phyloP scores from a whole-genome alignment of 35 echinoderm and acorn worm genomes.

The Stichopus chloronotus region DNA sequence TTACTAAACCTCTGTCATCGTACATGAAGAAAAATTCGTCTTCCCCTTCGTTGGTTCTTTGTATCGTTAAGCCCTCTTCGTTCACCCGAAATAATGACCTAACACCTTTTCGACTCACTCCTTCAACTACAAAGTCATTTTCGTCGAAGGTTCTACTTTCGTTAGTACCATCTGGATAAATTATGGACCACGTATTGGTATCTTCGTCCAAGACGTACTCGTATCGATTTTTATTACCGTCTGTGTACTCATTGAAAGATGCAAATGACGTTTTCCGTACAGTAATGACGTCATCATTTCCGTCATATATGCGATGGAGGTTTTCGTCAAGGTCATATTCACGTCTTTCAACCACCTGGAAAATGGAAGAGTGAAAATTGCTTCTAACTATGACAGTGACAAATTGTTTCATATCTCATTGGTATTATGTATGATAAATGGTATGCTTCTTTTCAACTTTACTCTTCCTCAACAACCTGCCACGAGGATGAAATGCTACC shows the following conservation, averaged over 20 bases:
- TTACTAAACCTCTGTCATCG: conserved; percentile 66
- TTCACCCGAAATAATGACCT: conserved; percentile 29
- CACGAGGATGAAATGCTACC: no score
- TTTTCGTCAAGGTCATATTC: conserved; percentile 13
- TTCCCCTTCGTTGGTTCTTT: conserved; percentile 24
- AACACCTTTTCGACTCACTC: neutral
- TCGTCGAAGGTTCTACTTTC: conserved; percentile 59
- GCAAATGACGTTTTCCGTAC: neutral
- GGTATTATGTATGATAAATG: neutral
- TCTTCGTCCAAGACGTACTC: conserved; percentile 33
- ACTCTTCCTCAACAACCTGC: no score
- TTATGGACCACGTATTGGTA: neutral
- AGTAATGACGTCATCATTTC: conserved; percentile 17
- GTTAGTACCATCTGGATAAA: conserved; percentile 53
- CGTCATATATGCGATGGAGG: conserved; percentile 14
- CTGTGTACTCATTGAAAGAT: conserved; percentile 9
- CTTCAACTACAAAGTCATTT: conserved; percentile 39
- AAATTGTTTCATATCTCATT: neutral
- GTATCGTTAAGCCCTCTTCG: conserved; percentile 18
- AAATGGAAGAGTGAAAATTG: neutral
- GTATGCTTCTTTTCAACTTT: no score
- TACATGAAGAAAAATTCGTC: conserved; percentile 56
- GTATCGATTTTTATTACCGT: conserved; percentile 60
- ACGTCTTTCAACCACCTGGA: neutral
- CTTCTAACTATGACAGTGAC: neutral